Percentiles rank a stretch among this genome's conserved stretches.
phyloP scores from a whole-genome alignment of 2,797 vertebrate species.

The Pipistrellus pipistrellus region DNA sequence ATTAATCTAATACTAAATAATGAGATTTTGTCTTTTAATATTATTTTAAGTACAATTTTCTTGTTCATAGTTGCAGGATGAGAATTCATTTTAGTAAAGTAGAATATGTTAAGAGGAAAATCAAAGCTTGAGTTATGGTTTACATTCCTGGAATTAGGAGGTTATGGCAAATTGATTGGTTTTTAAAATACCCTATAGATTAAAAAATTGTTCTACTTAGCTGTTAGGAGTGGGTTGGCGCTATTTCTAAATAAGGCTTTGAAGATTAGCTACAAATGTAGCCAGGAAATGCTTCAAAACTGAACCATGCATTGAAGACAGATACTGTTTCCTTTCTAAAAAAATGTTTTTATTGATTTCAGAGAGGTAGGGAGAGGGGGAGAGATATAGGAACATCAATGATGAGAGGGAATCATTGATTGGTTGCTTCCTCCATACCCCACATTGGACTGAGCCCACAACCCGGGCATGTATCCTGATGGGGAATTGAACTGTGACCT shows the following conservation, averaged over 20 bases:
- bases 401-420: no score
- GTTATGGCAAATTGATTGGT: conserved; percentile 59
- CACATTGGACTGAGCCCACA: no score
- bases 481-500: no score
- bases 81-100: conserved; percentile 69
- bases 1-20: conserved; percentile 71
- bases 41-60: conserved; percentile 69
- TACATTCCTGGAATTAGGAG: conserved; percentile 71
- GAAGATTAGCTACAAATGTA: conserved; percentile 54
- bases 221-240: conserved; percentile 43
- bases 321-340: not conserved
- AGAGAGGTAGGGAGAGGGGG: no score
- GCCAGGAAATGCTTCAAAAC: conserved; percentile 53
- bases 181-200: conserved; percentile 67
- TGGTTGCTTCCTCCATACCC: no score
- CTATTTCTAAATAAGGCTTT: conserved; percentile 69
- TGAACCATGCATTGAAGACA: conserved; percentile 35
- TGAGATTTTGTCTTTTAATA: conserved; percentile 69
- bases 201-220: conserved; percentile 64
- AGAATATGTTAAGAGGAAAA: conserved; percentile 67
- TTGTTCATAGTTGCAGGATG: conserved; percentile 60
- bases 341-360: no score
- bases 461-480: no score
- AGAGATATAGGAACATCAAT: no score
- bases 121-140: conserved; percentile 65